phyloP scores from a whole-genome alignment of 2,888 invertebrate species.

The Pediacus dermestoides region DNA sequence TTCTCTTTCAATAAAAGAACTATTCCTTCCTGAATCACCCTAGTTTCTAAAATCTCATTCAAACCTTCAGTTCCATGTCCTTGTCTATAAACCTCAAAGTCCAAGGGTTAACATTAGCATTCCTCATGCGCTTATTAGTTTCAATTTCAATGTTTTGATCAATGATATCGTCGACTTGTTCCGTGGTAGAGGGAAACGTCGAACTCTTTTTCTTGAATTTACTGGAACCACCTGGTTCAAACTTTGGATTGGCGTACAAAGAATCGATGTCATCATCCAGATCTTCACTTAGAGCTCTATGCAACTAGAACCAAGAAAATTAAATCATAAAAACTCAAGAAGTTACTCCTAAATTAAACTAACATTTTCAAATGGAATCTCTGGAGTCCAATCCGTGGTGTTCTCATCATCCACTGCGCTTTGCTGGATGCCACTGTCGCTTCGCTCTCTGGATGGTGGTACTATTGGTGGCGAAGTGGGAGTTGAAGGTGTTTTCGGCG shows the following conservation, averaged over 20 bases:
- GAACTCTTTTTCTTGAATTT: constrained; percentile 33
- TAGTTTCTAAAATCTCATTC: no score
- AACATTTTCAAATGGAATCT: constrained; percentile 90
- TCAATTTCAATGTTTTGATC: constrained; percentile 85
- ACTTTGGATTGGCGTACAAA: constrained; percentile 14
- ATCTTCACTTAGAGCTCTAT: constrained; percentile 42
- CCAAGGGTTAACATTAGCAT: constrained; percentile 82
- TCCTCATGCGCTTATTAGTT: constrained; percentile 83
- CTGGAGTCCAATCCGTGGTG: constrained; percentile 83
- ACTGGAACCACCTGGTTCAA: constrained; percentile 30
- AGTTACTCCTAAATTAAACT: constrained; percentile 31
- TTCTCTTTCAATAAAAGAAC: no score
- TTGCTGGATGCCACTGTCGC: constrained; percentile 49
- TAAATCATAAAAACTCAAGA: neutral
- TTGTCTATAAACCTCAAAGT: constrained; percentile 81
- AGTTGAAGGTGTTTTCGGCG: constrained; percentile 47
- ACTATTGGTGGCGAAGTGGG: constrained; percentile 34
- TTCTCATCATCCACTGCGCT: constrained; percentile 70
- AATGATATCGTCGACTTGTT: constrained; percentile 73
- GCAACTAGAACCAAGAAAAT: no score
- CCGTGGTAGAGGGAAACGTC: constrained; percentile 41
- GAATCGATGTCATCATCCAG: constrained; percentile 46
- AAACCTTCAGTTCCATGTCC: constrained; percentile 74
- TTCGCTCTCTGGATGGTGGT: constrained; percentile 41
- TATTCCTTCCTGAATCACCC: no score